Base-by-base conservation (phyloP, 2,888 invertebrate species). In the Drosophila meridionalis region DNA sequence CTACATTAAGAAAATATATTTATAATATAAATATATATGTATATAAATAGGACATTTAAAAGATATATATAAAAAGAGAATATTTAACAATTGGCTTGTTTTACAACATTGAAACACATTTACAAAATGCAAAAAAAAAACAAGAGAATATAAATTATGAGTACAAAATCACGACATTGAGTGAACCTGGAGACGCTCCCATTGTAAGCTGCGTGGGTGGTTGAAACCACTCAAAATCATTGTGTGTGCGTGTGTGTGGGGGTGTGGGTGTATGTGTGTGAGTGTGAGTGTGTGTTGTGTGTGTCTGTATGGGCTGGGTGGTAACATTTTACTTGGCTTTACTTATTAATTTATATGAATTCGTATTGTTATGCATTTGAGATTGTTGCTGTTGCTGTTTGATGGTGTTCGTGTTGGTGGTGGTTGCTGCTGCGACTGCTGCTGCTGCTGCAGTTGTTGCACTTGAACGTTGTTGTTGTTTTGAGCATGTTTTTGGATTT, bases 61-160 rank as follows among this genome's bases (percentile, higher is more conserved):
- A 47, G 20, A 75, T 58, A 64, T 53, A 52, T 63, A 63, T 53
- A 76, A 47, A 70, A 55, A 43, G 59, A 60, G 61, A 64, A 57
- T 47, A 63, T 45, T 58, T 55, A 43, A 69, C 55, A 53, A 66
- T 65, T 38, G 57, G 48, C n/a, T 47, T 36, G 11, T 47, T 78
- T 67, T 67, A 78, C 78, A 78, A 79, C 80, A 79, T 62, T 73
- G 56, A 79, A 76, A 80, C 76, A 78, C 73, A 45, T 52, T 78
- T 69, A 78, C 62, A 73, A 73, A 80, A 79, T 79, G 81, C 73
- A 80, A 76, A 69, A 72, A 64, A 56, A 52, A 32, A 38, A 2
- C 20, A 20, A 20, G 20, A 52, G n/a, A 56, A 47, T 14, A 59
- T 48, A 12, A 43, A 70, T 43, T 28, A 66, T 59, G 50, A n/a